Evolutionary conservation across 2,113 vertebrate genomes (phyloP), one percentile per base, ranked within the genome.

Genomic region (Chionodraco myersi): DNA sequence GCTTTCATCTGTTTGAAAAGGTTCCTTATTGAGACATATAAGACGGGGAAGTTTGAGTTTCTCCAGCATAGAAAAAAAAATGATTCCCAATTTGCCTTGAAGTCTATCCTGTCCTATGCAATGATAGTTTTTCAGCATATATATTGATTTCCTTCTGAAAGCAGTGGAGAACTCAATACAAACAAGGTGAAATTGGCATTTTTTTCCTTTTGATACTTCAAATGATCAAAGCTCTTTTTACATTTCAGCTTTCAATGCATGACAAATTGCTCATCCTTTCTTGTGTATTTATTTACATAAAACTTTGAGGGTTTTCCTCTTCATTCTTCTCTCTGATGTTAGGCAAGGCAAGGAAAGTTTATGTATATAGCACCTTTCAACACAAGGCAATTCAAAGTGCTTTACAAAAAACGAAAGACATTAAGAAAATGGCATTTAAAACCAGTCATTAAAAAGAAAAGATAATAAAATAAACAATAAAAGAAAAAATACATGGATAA

Each of bases 161-260:
- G 14, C 34, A 61, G 44, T 47, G 53, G 14, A 34, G 61, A 14
- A 54, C 36, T 3, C 4, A 2, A 30, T 75, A 26, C 21, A 58
- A 52, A 57, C 52, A 8, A 59, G 58, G 5, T 45, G 11, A 21
- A 65, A 64, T 49, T 26, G 45, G 49, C 1, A 14, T 12, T 53
- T 44, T 47, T 15, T 12, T 6, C 8, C 44, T 73, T 16, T 53
- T 54, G 53, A 54, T 60, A 58, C 49, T 52, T 51, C 21, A 21
- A 23, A 12, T 48, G 49, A 57, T 79, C 53, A 77, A 73, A 85
- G 21, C 36, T 61, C 14, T 30, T 61, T 65, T 71, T 26, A 52
- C 13, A 48, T 60, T 54, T 68, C 15, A 68, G 54, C 41, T 67
- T 71, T 71, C 49, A 57, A 11, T 49, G 5, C 44, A 3, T 61